Conservation (phyloP, 1,140 invertebrate genomes). For the Micrasema longulum region DNA sequence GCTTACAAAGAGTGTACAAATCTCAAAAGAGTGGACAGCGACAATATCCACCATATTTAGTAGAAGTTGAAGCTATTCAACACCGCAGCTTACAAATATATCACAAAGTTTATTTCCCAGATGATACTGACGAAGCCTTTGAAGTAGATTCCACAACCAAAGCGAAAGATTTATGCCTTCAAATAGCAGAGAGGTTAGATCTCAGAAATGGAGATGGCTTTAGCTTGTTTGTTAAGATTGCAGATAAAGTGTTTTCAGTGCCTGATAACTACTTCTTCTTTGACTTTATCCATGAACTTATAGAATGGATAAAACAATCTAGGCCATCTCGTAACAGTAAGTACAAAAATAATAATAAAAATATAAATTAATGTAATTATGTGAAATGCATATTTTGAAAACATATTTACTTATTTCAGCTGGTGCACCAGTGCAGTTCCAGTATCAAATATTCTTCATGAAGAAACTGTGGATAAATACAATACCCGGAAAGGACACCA, state of each 20-base stretch:
- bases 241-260: slow-evolving; percentile 93
- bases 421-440: slow-evolving; percentile 76
- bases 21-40: slow-evolving; percentile 82
- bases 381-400: background rate
- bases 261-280: slow-evolving; percentile 95
- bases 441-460: slow-evolving; percentile 96
- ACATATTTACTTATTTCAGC: slow-evolving; percentile 55
- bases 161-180: slow-evolving; percentile 87
- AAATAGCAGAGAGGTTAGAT: slow-evolving; percentile 80
- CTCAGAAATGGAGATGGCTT: slow-evolving; percentile 87
- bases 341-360: slow-evolving; percentile 51
- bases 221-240: slow-evolving; percentile 92
- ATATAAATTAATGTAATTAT: background rate
- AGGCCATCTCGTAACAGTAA: slow-evolving; percentile 80
- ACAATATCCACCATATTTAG: slow-evolving; percentile 90
- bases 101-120: slow-evolving; percentile 94
- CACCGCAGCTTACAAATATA: slow-evolving; percentile 94
- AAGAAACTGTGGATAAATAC: slow-evolving; percentile 96
- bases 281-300: slow-evolving; percentile 90
- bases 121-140: slow-evolving; percentile 89
- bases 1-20: slow-evolving; percentile 84
- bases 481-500: slow-evolving; percentile 86
- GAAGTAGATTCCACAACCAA: slow-evolving; percentile 85
- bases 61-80: slow-evolving; percentile 96
- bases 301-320: slow-evolving; percentile 89